Evolutionary conservation across 2,113 vertebrate species (phyloP).

Genomic region (Sterna hirundo): DNA sequence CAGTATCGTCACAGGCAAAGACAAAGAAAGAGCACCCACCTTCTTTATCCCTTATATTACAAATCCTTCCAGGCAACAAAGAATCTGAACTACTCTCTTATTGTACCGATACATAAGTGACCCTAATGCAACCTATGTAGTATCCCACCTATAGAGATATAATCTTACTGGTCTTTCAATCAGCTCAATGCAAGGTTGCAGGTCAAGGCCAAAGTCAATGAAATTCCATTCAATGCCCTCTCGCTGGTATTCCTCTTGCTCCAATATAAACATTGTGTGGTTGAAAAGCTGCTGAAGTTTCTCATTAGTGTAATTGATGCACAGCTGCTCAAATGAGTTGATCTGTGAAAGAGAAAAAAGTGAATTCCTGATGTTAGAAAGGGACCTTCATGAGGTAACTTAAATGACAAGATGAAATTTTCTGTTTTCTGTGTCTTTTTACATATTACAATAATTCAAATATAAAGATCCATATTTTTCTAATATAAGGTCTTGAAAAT

Average conservation of each 20-base stretch:
- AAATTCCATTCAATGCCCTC: constrained; percentile 97
- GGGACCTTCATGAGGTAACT: background rate
- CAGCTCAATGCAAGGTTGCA: constrained; percentile 96
- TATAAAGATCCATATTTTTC: background rate
- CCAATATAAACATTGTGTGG: constrained; percentile 97
- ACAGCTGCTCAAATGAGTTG: constrained; percentile 97
- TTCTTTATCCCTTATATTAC: background rate
- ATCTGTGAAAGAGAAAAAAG: constrained; percentile 70
- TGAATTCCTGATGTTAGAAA: background rate
- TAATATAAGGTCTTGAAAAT: background rate
- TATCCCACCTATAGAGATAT: background rate
- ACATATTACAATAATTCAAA: background rate
- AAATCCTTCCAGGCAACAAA: background rate
- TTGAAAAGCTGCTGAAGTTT: constrained; percentile 98
- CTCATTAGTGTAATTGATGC: constrained; percentile 98
- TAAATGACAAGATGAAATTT: background rate
- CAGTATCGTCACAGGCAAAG: background rate
- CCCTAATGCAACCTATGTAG: background rate
- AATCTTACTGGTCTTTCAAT: constrained; percentile 88
- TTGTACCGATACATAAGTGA: background rate
- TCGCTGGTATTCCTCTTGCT: constrained; percentile 95
- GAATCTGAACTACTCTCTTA: background rate
- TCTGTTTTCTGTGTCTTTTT: background rate
- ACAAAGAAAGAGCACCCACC: background rate
- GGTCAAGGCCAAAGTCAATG: constrained; percentile 95